These are phyloP conservation scores for Esperia sulphurella DNA, from an alignment of 2,888 invertebrate species.

Conservation along the genomic window DNA sequence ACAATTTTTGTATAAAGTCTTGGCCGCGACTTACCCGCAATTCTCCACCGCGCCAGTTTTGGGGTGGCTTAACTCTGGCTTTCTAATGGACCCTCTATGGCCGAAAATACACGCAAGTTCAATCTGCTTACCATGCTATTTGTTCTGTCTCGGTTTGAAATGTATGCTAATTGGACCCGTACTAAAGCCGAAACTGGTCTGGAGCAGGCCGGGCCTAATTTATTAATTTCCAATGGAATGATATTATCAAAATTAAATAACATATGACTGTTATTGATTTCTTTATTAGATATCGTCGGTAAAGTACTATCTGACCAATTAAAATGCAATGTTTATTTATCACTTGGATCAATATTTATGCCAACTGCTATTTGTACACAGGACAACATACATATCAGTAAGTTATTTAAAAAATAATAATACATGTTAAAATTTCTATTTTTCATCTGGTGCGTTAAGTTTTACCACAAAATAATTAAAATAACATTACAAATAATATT, in stretches of 20 bases:
- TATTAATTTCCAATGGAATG: background rate
- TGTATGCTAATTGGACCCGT: too few species aligned
- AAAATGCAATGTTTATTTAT: slow-evolving; percentile 68
- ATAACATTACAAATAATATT: background rate
- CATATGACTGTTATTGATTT: slow-evolving; percentile 47
- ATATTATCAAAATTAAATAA: slow-evolving; percentile 3
- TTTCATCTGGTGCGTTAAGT: slow-evolving; percentile 50
- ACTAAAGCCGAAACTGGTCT: too few species aligned
- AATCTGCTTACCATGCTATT: too few species aligned
- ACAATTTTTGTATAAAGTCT: too few species aligned
- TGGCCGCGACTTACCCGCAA: too few species aligned
- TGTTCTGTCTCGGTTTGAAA: too few species aligned
- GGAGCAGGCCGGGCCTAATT: too few species aligned
- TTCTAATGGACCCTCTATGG: too few species aligned
- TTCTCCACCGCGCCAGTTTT: too few species aligned
- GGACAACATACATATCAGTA: slow-evolving; percentile 43
- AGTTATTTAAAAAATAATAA: slow-evolving; percentile 26
- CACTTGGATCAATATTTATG: slow-evolving; percentile 49
- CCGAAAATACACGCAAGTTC: too few species aligned
- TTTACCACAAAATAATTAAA: background rate
- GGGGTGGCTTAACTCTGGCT: too few species aligned
- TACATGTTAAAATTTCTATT: slow-evolving; percentile 43
- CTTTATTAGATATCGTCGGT: slow-evolving; percentile 70
- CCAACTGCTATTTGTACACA: slow-evolving; percentile 68
- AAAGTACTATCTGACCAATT: slow-evolving; percentile 63